Evolutionary conservation across 2,797 vertebrate genomes (phyloP).

Genomic region (Aratinga solstitialis): DNA sequence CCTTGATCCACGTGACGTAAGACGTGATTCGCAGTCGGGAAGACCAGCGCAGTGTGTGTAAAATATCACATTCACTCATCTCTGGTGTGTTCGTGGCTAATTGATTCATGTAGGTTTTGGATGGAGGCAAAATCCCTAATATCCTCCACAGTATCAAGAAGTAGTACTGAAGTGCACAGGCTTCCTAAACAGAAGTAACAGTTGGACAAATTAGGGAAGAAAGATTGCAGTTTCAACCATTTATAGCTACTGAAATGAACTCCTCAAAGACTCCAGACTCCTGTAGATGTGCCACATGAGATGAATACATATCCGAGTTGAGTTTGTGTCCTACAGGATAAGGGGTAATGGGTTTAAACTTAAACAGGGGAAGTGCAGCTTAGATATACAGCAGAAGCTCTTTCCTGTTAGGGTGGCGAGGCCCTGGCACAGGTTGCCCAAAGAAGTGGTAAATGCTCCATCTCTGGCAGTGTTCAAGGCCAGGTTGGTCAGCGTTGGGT

Average conservation of each 20-base stretch:
- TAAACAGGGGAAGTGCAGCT: not conserved
- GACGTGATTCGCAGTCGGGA: constrained; percentile 89
- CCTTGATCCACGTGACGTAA: constrained; percentile 94
- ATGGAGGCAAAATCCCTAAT: constrained; percentile 92
- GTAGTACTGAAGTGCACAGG: constrained; percentile 96
- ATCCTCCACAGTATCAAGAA: constrained; percentile 96
- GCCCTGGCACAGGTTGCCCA: not conserved
- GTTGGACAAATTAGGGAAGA: not conserved
- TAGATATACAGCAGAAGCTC: not conserved
- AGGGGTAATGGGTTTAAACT: not conserved
- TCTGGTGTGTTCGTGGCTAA: constrained; percentile 86
- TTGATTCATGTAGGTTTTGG: constrained; percentile 91
- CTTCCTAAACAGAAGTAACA: constrained; percentile 82
- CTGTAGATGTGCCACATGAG: not conserved
- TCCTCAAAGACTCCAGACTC: not conserved
- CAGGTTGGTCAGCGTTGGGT: not conserved
- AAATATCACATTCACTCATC: constrained; percentile 92
- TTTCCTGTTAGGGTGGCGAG: not conserved
- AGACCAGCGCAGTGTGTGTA: constrained; percentile 96
- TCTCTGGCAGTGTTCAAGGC: not conserved
- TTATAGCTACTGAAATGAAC: not conserved
- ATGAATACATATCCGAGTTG: not conserved
- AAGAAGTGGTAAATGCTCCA: not conserved
- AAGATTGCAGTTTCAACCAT: not conserved
- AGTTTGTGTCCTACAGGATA: not conserved